Base-by-base conservation (phyloP, 2,797 vertebrate species). In the Echeneis naucrates region DNA sequence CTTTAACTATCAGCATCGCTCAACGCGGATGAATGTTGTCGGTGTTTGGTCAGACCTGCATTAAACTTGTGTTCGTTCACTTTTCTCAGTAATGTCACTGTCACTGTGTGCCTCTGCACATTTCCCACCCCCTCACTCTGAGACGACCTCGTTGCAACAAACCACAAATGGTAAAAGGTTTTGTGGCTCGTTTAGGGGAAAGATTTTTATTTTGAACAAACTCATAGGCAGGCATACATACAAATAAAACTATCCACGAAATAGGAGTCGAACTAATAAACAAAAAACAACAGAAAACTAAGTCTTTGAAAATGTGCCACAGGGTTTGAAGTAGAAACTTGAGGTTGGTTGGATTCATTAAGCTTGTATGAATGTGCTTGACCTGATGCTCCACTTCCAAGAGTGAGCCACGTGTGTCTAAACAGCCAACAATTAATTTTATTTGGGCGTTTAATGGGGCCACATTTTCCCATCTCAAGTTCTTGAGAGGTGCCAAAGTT, bases 61-160 rank as follows among this genome's bases (percentile, higher is more conserved):
- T 30, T 27, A 42, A 27, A 21, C 4, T 7, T 21, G 4, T 48
- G 33, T 35, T 23, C 13, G 24, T 8, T 52, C 1, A 6, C 5
- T 27, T 27, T 38, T 62, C 50, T 72, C 45, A 23, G 33, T 54
- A 35, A 68, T 8, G n/a, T 13, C 10, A 12, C 0, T 8, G n/a
- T 13, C 10, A 12, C 0, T 1, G 24, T 37, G 16, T 23, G 7
- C 32, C 1, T 4, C 32, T 32, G 27, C 55, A 59, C 37, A 68
- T 63, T 83, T 81, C 62, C 75, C 69, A 56, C 44, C 17, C 4
- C 3, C 10, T 30, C 30, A 30, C 3, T 30, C 30, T 3, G 30
- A 30, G 6, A 30, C 12, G 64, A 50, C 32, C 42, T n/a, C n/a
- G n/a, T n/a, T n/a, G 6, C 13, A 19, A 33, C 21, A 37, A 35